Percentiles rank a stretch among this genome's conserved stretches.
Conservation (phyloP, 2,888 invertebrate genomes). For the Muschampia staudingeri region DNA sequence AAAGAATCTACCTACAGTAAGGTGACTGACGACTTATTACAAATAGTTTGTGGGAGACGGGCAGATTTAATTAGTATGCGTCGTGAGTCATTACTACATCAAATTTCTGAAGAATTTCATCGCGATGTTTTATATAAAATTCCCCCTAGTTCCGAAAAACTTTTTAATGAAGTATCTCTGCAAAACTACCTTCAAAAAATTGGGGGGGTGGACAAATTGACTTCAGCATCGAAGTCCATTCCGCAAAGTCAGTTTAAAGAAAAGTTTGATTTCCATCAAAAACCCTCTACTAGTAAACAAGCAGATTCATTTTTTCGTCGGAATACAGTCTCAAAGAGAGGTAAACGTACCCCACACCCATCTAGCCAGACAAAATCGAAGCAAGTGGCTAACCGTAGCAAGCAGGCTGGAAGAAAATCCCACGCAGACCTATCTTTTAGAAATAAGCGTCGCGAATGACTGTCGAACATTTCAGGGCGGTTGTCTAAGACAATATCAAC, state of each 20-base stretch:
- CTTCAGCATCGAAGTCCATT: slow-evolving; percentile 13
- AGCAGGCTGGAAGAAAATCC: too few species aligned
- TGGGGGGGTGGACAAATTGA: slow-evolving; percentile 31
- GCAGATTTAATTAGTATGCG: slow-evolving; percentile 37
- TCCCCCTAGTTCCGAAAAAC: slow-evolving; percentile 28
- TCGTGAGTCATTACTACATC: slow-evolving; percentile 12
- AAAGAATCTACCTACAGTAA: slow-evolving; percentile 26
- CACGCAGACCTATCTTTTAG: too few species aligned
- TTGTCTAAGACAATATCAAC: slow-evolving; percentile 49
- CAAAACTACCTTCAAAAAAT: slow-evolving; percentile 37
- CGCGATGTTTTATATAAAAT: slow-evolving; percentile 6
- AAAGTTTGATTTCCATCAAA: not conserved
- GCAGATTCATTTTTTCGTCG: slow-evolving; percentile 11
- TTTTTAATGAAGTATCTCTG: not conserved
- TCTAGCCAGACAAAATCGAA: too few species aligned
- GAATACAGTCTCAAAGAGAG: not conserved
- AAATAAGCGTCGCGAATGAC: too few species aligned
- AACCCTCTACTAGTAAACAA: not conserved
- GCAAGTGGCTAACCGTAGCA: too few species aligned
- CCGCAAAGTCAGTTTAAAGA: slow-evolving; percentile 18
- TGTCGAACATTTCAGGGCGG: slow-evolving; percentile 36
- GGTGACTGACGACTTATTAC: slow-evolving; percentile 21
- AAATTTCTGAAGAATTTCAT: slow-evolving; percentile 31
- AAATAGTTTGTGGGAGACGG: slow-evolving; percentile 44
- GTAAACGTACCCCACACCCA: too few species aligned